Percentiles rank a stretch among this genome's conserved stretches.
phyloP scores from a whole-genome alignment of 1,140 invertebrate genomes.

The Drosophila prosaltans region DNA sequence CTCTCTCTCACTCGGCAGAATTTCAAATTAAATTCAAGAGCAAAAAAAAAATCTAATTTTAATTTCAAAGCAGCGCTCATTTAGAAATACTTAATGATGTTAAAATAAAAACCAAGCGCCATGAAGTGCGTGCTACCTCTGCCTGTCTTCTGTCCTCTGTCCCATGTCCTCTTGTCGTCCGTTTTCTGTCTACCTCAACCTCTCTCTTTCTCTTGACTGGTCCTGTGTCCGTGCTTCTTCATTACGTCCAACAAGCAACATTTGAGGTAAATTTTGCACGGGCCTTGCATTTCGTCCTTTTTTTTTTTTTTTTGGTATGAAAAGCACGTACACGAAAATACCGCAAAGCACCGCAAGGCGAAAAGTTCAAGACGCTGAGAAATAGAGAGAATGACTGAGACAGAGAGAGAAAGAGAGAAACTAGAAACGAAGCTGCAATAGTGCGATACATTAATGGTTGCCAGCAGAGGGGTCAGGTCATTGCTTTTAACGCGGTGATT shows the following conservation, averaged over 20 bases:
- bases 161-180: too few relatives aligned
- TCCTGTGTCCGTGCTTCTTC: not conserved
- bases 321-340: conserved; percentile 63
- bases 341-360: conserved; percentile 53
- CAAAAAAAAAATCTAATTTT: conserved; percentile 58
- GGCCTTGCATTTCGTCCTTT: conserved; percentile 28
- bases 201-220: not conserved
- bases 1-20: conserved; percentile 5
- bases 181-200: not conserved
- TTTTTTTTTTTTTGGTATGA: conserved; percentile 49
- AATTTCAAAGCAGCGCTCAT: conserved; percentile 68
- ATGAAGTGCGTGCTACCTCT: conserved; percentile 50
- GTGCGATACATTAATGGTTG: conserved; percentile 28
- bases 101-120: conserved; percentile 66
- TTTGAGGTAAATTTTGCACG: conserved; percentile 52
- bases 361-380: conserved; percentile 46
- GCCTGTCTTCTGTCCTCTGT: not conserved
- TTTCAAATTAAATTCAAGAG: conserved; percentile 66
- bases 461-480: conserved; percentile 45
- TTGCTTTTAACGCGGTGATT: conserved; percentile 64
- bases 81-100: conserved; percentile 69
- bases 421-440: conserved; percentile 22
- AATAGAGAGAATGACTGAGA: not conserved
- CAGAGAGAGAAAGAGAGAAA: not conserved
- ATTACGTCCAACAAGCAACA: conserved; percentile 10